Evolutionary conservation across 2,888 invertebrate species (phyloP).

Genomic region (Empis stercorea): DNA sequence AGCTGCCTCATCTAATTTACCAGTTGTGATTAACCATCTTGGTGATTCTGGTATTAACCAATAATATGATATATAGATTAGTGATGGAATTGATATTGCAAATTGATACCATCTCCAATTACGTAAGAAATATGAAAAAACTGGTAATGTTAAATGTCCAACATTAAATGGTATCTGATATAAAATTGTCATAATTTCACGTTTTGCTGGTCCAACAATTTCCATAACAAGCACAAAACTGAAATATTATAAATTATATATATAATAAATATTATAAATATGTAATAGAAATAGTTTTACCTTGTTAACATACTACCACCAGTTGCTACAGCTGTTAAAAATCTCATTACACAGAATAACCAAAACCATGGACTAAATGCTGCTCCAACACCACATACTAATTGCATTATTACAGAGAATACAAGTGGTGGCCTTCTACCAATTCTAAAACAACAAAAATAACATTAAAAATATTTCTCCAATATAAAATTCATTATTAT

Average conservation of each 20-base stretch:
- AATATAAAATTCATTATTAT: too few relatives aligned
- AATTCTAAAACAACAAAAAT: slow-evolving; percentile 40
- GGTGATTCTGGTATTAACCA: slow-evolving; percentile 69
- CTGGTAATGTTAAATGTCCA: slow-evolving; percentile 36
- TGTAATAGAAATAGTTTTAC: slow-evolving; percentile 5
- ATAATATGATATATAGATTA: slow-evolving; percentile 47
- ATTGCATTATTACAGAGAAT: slow-evolving; percentile 53
- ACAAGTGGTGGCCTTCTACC: slow-evolving; percentile 60
- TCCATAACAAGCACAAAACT: slow-evolving; percentile 54
- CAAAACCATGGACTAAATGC: slow-evolving; percentile 54
- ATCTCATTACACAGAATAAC: slow-evolving; percentile 48
- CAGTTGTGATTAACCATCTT: slow-evolving; percentile 60
- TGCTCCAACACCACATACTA: slow-evolving; percentile 52
- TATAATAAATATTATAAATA: not conserved
- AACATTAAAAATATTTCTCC: not conserved
- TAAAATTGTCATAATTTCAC: slow-evolving; percentile 30
- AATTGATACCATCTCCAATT: slow-evolving; percentile 52
- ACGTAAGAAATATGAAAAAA: slow-evolving; percentile 29
- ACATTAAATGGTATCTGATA: slow-evolving; percentile 54
- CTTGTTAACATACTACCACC: slow-evolving; percentile 66
- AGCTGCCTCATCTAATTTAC: slow-evolving; percentile 47
- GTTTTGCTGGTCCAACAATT: slow-evolving; percentile 37
- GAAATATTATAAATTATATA: not conserved
- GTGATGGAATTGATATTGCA: slow-evolving; percentile 45
- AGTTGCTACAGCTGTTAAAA: slow-evolving; percentile 56